Evolutionary conservation across 2,797 vertebrate genomes (phyloP), one percentile per base, ranked within the genome.

Genomic region (Onychomys torridus): DNA sequence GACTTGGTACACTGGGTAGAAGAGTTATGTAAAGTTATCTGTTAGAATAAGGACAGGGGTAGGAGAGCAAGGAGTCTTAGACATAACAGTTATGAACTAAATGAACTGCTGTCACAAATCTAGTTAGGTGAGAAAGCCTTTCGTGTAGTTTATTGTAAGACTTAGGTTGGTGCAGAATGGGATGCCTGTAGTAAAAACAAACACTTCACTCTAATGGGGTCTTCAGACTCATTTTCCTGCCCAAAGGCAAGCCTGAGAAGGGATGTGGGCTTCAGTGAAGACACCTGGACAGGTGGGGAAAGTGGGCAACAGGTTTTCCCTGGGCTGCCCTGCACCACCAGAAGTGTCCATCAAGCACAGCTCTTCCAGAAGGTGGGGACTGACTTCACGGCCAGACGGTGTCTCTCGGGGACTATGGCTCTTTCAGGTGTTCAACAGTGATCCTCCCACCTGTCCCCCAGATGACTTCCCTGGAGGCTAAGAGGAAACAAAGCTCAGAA

Each of bases 361-460:
- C 46, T 93, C 29, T 49, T 55, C 40, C 55, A 32, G 6, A 63
- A 29, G 21, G 34, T 0, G 8, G 46, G 46, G 34, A 52, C 76
- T 81, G 49, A 82, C 73, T 97, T 97, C 89, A 97, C 77, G 87
- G 40, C 14, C 13, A 61, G 61, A 79, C 11, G 49, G 13, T 59
- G 34, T 96, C 43, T n/a, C 61, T 82, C 3, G 0, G 19, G 23
- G 7, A 49, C n/a, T 14, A 46, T 43, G 37, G 21, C 14, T 55
- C 59, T 63, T 69, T 77, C 32, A 37, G 17, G 34, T n/a, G 52
- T 69, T 67, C 23, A 67, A 21, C 25, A 34, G 2, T n/a, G 0
- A 2, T 4, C 5, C 0, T 34, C 40, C n/a, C 6, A 17, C 34
- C 73, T 16, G 37, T 6, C 3, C 1, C n/a, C 37, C 14, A 25